Percentiles rank a stretch among this genome's conserved stretches.
Evolutionary conservation across 2,888 invertebrate genomes (phyloP).

Genomic region (Ligdia adustata): DNA sequence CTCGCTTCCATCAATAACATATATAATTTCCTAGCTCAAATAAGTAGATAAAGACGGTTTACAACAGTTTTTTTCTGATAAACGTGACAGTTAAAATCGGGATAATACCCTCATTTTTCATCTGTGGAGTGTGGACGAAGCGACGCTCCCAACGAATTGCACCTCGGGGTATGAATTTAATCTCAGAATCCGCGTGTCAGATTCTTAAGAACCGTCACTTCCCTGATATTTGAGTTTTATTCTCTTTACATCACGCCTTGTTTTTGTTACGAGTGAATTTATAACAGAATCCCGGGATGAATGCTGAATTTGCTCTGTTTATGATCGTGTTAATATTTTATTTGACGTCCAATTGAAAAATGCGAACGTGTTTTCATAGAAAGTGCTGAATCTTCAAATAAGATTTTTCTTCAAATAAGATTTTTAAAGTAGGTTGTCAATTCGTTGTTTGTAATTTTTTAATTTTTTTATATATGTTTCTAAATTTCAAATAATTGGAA

Average conservation of each 20-base stretch:
- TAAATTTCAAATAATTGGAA: no score
- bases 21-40: no score
- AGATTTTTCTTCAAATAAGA: no score
- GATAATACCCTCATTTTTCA: constrained; percentile 78
- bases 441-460: no score
- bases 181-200: constrained; percentile 75
- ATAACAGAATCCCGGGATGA: constrained; percentile 31
- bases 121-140: constrained; percentile 71
- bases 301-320: constrained; percentile 28
- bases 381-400: not conserved
- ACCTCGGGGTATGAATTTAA: constrained; percentile 82
- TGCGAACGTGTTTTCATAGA: constrained; percentile 7
- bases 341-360: constrained; percentile 22
- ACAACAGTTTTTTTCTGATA: constrained; percentile 53
- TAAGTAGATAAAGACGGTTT: constrained; percentile 24
- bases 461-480: no score
- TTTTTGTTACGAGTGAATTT: constrained; percentile 47
- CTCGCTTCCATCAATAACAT: no score
- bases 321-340: constrained; percentile 27
- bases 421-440: no score
- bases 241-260: constrained; percentile 48
- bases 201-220: constrained; percentile 72
- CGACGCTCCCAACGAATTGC: constrained; percentile 71
- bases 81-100: constrained; percentile 71
- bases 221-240: constrained; percentile 52